phyloP scores from a whole-genome alignment of 2,797 vertebrate genomes.

The Aythya fuligula region DNA sequence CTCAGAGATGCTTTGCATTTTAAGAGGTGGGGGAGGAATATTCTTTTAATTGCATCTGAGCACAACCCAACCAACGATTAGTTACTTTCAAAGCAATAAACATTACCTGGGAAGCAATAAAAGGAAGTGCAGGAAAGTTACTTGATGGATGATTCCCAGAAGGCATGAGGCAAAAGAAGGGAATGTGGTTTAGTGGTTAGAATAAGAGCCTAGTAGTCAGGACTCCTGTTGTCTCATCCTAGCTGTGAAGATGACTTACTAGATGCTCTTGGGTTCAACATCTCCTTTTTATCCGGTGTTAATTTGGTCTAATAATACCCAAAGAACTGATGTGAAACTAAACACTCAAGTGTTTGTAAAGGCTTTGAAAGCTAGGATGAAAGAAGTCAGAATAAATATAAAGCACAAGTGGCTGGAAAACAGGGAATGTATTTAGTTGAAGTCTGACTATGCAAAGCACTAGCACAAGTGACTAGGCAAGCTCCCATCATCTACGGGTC shows the following conservation, averaged over 20 bases:
- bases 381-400: not conserved
- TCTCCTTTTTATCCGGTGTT: not conserved
- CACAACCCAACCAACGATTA: slow-evolving; percentile 59
- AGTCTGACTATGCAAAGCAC: not conserved
- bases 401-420: not conserved
- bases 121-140: slow-evolving; percentile 66
- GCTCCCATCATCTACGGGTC: not conserved
- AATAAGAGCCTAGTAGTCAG: slow-evolving; percentile 30
- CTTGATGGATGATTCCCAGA: slow-evolving; percentile 64
- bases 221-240: slow-evolving; percentile 20
- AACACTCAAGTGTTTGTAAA: slow-evolving; percentile 13
- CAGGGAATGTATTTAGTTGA: not conserved
- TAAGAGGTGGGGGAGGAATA: slow-evolving; percentile 47
- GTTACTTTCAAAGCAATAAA: slow-evolving; percentile 74
- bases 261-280: not conserved
- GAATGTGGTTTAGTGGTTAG: slow-evolving; percentile 52
- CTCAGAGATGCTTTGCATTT: slow-evolving; percentile 69
- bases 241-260: slow-evolving; percentile 24
- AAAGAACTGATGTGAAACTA: not conserved
- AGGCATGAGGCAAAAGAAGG: slow-evolving; percentile 45
- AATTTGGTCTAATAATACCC: slow-evolving; percentile 30
- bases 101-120: slow-evolving; percentile 76
- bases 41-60: slow-evolving; percentile 69
- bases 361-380: not conserved
- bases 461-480: not conserved